These are phyloP conservation scores for Artemia franciscana DNA, from an alignment of 1,140 invertebrate genomes.

Conservation along the genomic window DNA sequence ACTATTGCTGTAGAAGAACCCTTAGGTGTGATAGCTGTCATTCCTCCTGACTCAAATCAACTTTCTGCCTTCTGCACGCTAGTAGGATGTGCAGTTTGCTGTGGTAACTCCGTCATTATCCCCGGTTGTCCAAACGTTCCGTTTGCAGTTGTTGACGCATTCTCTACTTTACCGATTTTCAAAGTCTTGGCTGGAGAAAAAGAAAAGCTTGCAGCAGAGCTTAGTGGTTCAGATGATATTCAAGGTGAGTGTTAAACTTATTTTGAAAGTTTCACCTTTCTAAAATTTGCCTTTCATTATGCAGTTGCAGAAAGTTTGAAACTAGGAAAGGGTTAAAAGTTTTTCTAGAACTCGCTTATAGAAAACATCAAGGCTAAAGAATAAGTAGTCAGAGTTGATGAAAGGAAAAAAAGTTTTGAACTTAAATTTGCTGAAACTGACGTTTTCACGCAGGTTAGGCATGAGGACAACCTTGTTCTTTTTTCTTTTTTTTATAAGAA, in stretches of 20 bases:
- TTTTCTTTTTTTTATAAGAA: no score
- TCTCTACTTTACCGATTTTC: not conserved
- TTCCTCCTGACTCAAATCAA: not conserved
- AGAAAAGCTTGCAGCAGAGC: not conserved
- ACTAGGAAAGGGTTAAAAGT: no score
- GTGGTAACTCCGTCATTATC: not conserved
- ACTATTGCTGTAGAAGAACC: not conserved
- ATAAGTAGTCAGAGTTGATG: no score
- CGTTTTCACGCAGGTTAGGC: no score
- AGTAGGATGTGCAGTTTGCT: not conserved
- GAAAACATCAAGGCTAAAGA: no score
- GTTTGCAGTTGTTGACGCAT: not conserved
- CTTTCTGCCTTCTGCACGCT: not conserved
- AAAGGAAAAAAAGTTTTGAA: no score
- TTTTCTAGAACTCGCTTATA: no score
- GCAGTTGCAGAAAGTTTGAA: no score
- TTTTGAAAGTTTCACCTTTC: no score
- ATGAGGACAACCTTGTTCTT: no score
- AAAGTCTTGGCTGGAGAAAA: not conserved
- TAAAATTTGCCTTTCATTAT: no score
- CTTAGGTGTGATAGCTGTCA: not conserved
- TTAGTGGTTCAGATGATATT: not conserved
- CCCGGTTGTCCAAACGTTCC: not conserved
- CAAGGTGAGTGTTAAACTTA: not conserved
- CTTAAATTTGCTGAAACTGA: no score